Conservation (phyloP, 2,888 invertebrate species). For the Euclidia mi region DNA sequence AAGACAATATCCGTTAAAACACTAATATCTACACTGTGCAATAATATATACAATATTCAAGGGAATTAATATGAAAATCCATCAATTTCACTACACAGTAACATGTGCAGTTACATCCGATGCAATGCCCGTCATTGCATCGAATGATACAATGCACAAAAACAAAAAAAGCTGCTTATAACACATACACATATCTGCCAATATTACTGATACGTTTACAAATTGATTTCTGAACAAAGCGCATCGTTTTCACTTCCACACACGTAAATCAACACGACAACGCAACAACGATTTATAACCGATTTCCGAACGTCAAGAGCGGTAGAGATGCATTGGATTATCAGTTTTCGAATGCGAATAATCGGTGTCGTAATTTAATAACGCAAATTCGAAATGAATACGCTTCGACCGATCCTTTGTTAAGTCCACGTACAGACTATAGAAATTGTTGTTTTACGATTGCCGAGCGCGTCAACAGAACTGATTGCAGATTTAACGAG, state of each 20-base stretch:
- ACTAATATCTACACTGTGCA: too few relatives aligned
- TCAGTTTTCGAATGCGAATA: constrained; percentile 72
- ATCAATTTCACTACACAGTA: too few relatives aligned
- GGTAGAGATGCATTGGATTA: constrained; percentile 73
- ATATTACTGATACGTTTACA: constrained; percentile 30
- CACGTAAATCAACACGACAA: constrained; percentile 73
- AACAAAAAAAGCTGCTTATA: neutral
- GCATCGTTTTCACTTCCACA: constrained; percentile 54
- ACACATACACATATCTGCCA: constrained; percentile 1
- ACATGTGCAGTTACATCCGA: too few relatives aligned
- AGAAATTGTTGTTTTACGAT: constrained; percentile 60
- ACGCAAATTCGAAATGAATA: constrained; percentile 75
- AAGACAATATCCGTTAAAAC: too few relatives aligned
- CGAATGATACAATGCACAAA: neutral
- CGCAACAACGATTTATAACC: constrained; percentile 76
- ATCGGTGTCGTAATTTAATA: constrained; percentile 77
- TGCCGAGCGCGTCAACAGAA: constrained; percentile 56
- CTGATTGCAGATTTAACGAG: constrained; percentile 75
- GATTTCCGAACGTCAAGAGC: constrained; percentile 72
- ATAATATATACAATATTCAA: too few relatives aligned
- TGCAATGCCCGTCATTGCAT: too few relatives aligned
- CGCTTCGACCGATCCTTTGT: constrained; percentile 58
- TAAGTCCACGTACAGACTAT: constrained; percentile 45
- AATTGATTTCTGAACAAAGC: constrained; percentile 42
- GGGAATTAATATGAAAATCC: too few relatives aligned